Percentiles rank a stretch among this genome's conserved stretches.
Evolutionary conservation across 92 coral and sea anemone genomes (phyloP).

Genomic region (Plumapathes pennacea): DNA sequence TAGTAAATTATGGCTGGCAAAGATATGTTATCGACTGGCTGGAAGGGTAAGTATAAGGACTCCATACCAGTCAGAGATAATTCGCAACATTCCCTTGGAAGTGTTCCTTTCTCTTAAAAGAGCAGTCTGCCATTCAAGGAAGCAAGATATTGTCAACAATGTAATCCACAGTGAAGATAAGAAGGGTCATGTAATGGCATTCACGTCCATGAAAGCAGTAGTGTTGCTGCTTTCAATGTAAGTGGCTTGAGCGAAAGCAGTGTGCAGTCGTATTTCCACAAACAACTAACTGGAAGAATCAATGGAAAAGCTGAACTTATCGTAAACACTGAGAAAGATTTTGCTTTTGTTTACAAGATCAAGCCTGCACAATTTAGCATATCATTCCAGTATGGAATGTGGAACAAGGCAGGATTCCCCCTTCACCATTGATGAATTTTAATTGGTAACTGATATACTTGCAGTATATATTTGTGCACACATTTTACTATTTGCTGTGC

Average conservation of each 20-base stretch:
- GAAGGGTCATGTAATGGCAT: conserved; percentile 50
- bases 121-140: conserved; percentile 44
- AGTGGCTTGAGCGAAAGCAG: conserved; percentile 22
- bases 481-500: too few species aligned
- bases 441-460: not conserved
- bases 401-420: conserved; percentile 48
- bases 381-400: conserved; percentile 38
- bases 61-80: conserved; percentile 46
- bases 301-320: conserved; percentile 54
- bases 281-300: conserved; percentile 45
- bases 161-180: conserved; percentile 40
- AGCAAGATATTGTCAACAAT: conserved; percentile 31
- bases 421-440: conserved; percentile 11
- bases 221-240: conserved; percentile 36
- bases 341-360: conserved; percentile 49
- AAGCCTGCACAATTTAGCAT: conserved; percentile 34
- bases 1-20: conserved; percentile 13
- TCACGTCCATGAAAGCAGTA: conserved; percentile 42
- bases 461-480: not conserved
- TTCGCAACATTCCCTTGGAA: conserved; percentile 41
- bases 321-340: conserved; percentile 46
- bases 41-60: conserved; percentile 50
- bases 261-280: conserved; percentile 35
- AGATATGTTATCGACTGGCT: conserved; percentile 27
- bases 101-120: conserved; percentile 47